Evolutionary conservation across 92 coral and sea anemone genomes (phyloP), one percentile per base, ranked within the genome.

Genomic region (Pocillopora grandis): DNA sequence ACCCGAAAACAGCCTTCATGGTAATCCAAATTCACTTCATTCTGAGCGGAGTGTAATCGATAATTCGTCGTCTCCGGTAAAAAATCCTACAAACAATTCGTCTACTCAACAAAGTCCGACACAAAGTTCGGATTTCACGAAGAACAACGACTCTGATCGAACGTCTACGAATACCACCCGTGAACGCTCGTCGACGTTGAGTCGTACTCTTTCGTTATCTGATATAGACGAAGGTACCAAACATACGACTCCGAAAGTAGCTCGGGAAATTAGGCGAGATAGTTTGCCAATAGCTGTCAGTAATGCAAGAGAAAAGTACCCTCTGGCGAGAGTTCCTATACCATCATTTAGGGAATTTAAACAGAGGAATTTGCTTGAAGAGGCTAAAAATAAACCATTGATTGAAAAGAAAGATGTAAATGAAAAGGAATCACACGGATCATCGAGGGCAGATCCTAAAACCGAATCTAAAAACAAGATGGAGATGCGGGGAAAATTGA

Each of bases 301-400:
- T 66, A 76, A 76, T 49, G 75, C 76, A 9, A 85, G 93, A 60
- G 84, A 79, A 37, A 81, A 94, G 49, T 85, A 88, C 61, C 98
- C 95, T 12, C 61, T 89, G 31, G 97, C 98, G 5, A 84, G 87
- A 65, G 79, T 88, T 21, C 99, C 94, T 11, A 92, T 97, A 14
- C 99, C 99, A 14, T 83, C 92, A 21, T 97, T 94, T 77, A 91
- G 94, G 69, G 99, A 97, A 81, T 97, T 97, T 59, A 94, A 88
- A 66, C 85, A 87, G 67, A 86, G 75, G 67, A 91, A 78, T 61
- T 63, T 88, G 12, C 77, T 68, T 9, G 87, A 59, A 61, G 65
- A 68, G 14, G 59, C 85, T 62, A 81, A 57, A 76, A 70, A 12
- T 67, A 6, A 11, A 27, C 58, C 35, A 19, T 18, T 27, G 17